Percentiles rank a stretch among this genome's conserved stretches.
Evolutionary conservation across 2,113 vertebrate species (phyloP).

Genomic region (Machaerirhynchus nigripectus): DNA sequence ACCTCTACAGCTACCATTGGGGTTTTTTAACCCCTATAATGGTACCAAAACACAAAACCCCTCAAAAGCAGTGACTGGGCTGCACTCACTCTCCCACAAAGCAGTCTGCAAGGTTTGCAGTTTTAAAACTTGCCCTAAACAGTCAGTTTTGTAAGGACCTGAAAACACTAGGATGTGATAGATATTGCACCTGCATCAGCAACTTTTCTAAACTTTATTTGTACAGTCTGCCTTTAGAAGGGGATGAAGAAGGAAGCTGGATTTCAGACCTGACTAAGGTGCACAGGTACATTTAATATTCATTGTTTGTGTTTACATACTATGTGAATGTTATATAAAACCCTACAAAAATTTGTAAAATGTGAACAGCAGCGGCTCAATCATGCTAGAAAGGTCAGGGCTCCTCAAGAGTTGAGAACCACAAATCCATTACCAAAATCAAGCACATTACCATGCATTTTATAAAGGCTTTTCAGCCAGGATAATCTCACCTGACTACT

Average conservation of each 20-base stretch:
- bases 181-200: background rate
- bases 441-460: background rate
- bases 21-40: background rate
- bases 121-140: background rate
- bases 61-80: background rate
- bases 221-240: background rate
- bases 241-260: background rate
- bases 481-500: background rate
- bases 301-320: background rate
- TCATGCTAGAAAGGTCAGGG: background rate
- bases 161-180: background rate
- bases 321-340: background rate
- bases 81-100: background rate
- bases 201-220: background rate
- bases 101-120: background rate
- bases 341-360: background rate
- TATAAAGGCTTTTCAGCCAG: background rate
- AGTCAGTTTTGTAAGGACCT: background rate
- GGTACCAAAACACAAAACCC: background rate
- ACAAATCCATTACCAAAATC: background rate
- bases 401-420: background rate
- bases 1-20: background rate
- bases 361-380: fast-evolving
- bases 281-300: background rate
- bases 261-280: background rate